Base-by-base conservation (phyloP, 2,888 invertebrate species). In the Heliconius charithonia region DNA sequence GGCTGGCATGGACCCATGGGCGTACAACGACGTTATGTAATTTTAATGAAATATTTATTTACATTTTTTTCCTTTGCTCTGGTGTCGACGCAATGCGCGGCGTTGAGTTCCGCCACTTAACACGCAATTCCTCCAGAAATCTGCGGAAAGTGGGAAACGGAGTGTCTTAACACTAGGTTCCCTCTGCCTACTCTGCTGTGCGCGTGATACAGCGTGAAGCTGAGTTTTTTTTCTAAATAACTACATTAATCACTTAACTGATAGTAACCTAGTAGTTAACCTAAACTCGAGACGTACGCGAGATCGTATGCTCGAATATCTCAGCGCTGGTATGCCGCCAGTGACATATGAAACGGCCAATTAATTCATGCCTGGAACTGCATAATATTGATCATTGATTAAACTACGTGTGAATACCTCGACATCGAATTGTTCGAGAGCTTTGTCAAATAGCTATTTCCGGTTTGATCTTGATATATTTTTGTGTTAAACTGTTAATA, bases 261-360 rank as follows among this genome's bases (percentile, higher is more conserved):
- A 6, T 16, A 29, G 29, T 22, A 22, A 32, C 0, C 29, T 22
- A 66, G n/a, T n/a, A n/a, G n/a, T n/a, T n/a, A 3, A 66, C 10
- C 32, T 22, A 22, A n/a, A n/a, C n/a, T n/a, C n/a, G 32, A 32
- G 7, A 66, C 29, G 29, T 32, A 66, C 19, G 22, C 19, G 22
- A 37, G 41, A 41, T 67, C 37, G n/a, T 41, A 12, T 65, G 65
- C 37, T 25, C 13, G 67, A 69, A 69, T 69, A 69, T 69, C 41
- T 29, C 3, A 22, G 29, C 25, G 56, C 71, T n/a, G 71, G 51
- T 56, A 71, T 71, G 71, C 71, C 29, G 71, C 32, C 51, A 56
- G 71, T 51, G 56, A 71, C 71, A 71, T 71, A 71, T 71, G 67
- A 41, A 69, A 12, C 71, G 56, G 29, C 71, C 71, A 71, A 71